phyloP scores from a whole-genome alignment of 2,797 vertebrate species.

The Erethizon dorsatum region DNA sequence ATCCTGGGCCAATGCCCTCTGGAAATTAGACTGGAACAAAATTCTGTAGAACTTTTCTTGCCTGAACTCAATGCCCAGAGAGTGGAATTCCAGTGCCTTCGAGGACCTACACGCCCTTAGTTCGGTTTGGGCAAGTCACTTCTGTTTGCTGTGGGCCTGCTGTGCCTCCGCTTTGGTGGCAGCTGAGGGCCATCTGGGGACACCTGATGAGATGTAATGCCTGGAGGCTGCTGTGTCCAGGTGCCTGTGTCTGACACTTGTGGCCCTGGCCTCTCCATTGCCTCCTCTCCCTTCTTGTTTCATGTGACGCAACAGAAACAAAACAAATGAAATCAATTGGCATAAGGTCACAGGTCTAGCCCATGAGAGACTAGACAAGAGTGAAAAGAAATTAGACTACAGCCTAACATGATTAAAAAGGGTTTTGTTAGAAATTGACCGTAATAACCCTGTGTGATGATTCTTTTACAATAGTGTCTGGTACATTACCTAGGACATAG shows the following conservation, averaged over 20 bases:
- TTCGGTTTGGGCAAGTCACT: not conserved
- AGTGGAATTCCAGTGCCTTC: not conserved
- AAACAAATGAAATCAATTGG: slow-evolving; percentile 72
- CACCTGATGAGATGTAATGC: rapidly evolving
- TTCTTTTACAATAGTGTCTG: slow-evolving; percentile 51
- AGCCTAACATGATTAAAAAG: slow-evolving; percentile 75
- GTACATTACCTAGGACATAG: not conserved
- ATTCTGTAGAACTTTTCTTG: not conserved
- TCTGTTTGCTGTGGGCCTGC: not conserved
- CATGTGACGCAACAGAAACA: slow-evolving; percentile 36
- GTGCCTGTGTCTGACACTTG: not conserved
- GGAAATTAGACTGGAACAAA: not conserved
- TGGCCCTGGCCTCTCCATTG: not conserved
- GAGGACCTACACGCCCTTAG: rapidly evolving
- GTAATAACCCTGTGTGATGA: slow-evolving; percentile 36
- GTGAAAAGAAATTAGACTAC: slow-evolving; percentile 78
- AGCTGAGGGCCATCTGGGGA: not conserved
- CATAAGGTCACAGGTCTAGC: slow-evolving; percentile 76
- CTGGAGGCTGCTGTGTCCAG: not conserved
- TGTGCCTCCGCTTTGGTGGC: not conserved
- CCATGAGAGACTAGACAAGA: slow-evolving; percentile 59
- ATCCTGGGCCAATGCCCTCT: not conserved
- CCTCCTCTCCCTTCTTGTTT: not conserved
- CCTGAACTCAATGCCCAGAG: not conserved
- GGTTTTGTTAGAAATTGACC: slow-evolving; percentile 70